phyloP scores from a whole-genome alignment of 2,113 vertebrate species.

The Lanius ludovicianus region DNA sequence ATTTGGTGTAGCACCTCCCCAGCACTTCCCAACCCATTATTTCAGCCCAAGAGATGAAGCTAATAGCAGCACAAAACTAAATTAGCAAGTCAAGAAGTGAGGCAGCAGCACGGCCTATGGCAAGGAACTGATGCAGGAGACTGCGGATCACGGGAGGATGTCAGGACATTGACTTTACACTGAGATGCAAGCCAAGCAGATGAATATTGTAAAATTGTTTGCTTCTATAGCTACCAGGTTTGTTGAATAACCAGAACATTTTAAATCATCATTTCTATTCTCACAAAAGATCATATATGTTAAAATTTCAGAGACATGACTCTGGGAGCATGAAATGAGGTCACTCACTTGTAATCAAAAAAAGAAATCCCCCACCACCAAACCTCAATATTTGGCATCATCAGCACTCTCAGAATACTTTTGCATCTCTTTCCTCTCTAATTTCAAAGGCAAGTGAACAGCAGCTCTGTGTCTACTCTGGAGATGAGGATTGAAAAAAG shows the following conservation, averaged over 20 bases:
- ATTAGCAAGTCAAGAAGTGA: neutral
- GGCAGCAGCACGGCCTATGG: neutral
- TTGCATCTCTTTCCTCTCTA: neutral
- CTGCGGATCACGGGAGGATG: rapidly evolving
- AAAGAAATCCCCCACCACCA: neutral
- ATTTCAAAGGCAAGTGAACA: neutral
- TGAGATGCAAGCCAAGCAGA: neutral
- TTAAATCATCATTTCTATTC: neutral
- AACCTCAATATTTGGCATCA: neutral
- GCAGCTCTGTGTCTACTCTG: neutral
- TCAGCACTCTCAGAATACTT: neutral
- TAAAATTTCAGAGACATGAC: neutral
- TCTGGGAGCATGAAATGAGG: neutral
- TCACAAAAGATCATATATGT: neutral
- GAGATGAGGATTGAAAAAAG: neutral
- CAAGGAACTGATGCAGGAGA: neutral
- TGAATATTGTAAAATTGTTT: neutral
- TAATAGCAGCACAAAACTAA: neutral
- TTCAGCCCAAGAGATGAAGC: neutral
- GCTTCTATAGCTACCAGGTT: neutral
- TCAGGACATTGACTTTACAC: neutral
- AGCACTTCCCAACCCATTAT: neutral
- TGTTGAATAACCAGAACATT: neutral
- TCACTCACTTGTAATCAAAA: neutral
- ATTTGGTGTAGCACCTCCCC: neutral